Conservation (phyloP, 2,888 invertebrate genomes). For the Drepanosiphum platanoidis region DNA sequence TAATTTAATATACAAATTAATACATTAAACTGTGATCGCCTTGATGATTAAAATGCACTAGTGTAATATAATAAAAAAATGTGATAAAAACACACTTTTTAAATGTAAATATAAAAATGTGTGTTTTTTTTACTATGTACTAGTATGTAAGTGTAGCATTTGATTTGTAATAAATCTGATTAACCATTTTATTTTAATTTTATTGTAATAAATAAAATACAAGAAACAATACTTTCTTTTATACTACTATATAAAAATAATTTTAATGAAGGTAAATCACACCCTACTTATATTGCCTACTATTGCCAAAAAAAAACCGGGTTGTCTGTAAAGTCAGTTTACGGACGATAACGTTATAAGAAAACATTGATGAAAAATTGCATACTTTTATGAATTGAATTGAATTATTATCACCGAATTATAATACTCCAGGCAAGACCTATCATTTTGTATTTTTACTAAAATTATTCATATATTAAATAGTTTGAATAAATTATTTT, state of each 20-base stretch:
- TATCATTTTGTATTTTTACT: no score
- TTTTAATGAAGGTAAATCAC: not conserved
- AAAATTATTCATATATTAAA: no score
- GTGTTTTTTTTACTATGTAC: slow-evolving; percentile 51
- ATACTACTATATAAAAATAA: not conserved
- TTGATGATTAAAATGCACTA: slow-evolving; percentile 13
- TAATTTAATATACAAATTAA: not conserved
- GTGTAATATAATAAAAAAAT: slow-evolving; percentile 12
- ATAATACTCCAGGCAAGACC: no score
- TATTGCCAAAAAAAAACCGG: no score
- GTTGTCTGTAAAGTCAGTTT: no score
- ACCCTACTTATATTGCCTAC: not conserved
- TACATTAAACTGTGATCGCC: slow-evolving; percentile 1
- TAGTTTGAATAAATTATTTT: no score
- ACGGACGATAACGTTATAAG: no score
- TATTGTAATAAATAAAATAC: slow-evolving; percentile 27
- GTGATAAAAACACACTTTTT: slow-evolving; percentile 59
- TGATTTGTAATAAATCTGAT: not conserved
- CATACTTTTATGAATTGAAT: no score
- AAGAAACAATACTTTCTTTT: not conserved
- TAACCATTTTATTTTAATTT: slow-evolving; percentile 23
- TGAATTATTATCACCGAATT: no score
- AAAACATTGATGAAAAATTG: no score
- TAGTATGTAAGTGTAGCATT: not conserved
- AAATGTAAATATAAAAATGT: slow-evolving; percentile 46